phyloP scores from a whole-genome alignment of 2,797 vertebrate species.

The Borostomias antarcticus region DNA sequence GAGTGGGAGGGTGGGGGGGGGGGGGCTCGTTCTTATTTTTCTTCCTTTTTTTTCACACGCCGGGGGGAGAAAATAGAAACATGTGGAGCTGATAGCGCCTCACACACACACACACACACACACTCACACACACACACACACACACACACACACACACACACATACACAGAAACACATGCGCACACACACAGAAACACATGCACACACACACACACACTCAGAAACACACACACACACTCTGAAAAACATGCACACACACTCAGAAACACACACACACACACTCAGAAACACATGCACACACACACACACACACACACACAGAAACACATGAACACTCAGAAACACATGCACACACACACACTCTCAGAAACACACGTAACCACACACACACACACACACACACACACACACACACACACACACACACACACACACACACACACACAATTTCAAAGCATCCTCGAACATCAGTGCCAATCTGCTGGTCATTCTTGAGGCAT shows the following conservation, averaged over 20 bases:
- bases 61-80: slow-evolving; percentile 59
- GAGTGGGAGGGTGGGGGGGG: background rate
- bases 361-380: background rate
- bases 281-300: slow-evolving; percentile 23
- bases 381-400: slow-evolving; percentile 63
- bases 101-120: slow-evolving; percentile 37
- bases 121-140: slow-evolving; percentile 1
- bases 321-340: too few relatives aligned
- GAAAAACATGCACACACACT: too few relatives aligned
- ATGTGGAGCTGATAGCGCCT: slow-evolving; percentile 41
- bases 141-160: slow-evolving; percentile 4
- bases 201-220: slow-evolving; percentile 38
- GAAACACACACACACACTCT: background rate
- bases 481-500: background rate
- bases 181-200: background rate
- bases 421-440: background rate
- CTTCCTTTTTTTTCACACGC: background rate
- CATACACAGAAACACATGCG: slow-evolving; percentile 23
- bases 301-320: slow-evolving; percentile 3
- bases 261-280: slow-evolving; percentile 32
- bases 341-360: slow-evolving; percentile 37
- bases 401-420: slow-evolving; percentile 62
- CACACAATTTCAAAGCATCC: slow-evolving; percentile 60
- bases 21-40: background rate
- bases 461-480: slow-evolving; percentile 51